Evolutionary conservation across 2,888 invertebrate genomes (phyloP).

Genomic region (Nemotelus pantherinus): DNA sequence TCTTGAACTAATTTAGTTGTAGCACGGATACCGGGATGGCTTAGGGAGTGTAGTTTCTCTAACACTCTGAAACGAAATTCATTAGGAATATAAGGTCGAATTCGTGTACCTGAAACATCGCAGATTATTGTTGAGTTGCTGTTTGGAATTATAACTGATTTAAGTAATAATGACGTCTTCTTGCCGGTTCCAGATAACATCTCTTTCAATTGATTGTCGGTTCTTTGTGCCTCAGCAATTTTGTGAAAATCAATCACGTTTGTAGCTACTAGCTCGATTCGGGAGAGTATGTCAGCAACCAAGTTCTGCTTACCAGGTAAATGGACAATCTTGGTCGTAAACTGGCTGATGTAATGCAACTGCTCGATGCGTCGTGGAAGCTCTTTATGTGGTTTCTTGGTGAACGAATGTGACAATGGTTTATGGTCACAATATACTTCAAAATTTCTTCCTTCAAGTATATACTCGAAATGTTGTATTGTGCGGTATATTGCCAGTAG

Average conservation of each 20-base stretch:
- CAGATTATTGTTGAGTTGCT: conserved; percentile 3
- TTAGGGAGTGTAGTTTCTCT: conserved; percentile 1
- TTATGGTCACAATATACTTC: neutral
- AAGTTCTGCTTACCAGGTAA: neutral
- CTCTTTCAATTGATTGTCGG: neutral
- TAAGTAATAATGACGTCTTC: neutral
- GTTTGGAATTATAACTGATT: conserved; percentile 1
- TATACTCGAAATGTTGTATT: neutral
- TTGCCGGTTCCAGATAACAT: neutral
- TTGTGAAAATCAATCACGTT: neutral
- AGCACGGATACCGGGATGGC: conserved; percentile 26
- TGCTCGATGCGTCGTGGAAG: neutral
- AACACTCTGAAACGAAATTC: conserved; percentile 28
- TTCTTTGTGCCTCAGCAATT: neutral
- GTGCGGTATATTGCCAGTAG: neutral
- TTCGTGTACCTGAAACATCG: conserved; percentile 20
- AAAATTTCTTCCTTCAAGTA: neutral
- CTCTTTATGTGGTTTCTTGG: neutral
- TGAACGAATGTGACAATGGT: neutral
- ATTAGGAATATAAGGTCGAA: conserved; percentile 39
- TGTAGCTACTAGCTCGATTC: neutral
- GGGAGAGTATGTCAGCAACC: neutral
- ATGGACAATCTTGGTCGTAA: neutral
- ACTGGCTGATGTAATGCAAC: neutral
- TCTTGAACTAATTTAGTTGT: conserved; percentile 15